A percentile compares a stretch with the other conserved stretches of the same genome.
Conservation (phyloP, 2,888 invertebrate species). For the Arenicola marina region DNA sequence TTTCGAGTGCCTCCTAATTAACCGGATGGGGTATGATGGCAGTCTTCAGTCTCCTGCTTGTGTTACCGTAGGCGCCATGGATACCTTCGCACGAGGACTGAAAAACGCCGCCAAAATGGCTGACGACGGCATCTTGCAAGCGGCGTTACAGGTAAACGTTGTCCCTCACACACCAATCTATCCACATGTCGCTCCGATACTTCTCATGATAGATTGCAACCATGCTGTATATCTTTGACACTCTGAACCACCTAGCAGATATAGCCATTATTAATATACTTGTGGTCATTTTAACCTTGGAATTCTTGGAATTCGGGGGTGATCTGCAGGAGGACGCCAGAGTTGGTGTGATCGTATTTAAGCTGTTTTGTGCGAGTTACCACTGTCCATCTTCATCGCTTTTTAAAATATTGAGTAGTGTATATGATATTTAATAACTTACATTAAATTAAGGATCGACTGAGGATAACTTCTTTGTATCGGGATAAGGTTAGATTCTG, state of each 20-base stretch:
- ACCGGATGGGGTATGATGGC: neutral
- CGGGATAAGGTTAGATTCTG: too few species aligned
- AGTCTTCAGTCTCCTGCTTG: neutral
- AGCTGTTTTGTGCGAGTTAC: too few species aligned
- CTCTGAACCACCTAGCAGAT: too few species aligned
- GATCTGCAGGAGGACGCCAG: too few species aligned
- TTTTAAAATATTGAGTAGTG: too few species aligned
- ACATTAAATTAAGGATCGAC: too few species aligned
- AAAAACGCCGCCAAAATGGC: constrained; percentile 65
- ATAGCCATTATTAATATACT: neutral
- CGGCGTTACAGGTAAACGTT: constrained; percentile 66
- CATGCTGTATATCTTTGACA: neutral
- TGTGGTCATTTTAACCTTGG: neutral
- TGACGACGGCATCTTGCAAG: constrained; percentile 67
- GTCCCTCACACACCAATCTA: neutral
- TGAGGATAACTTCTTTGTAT: too few species aligned
- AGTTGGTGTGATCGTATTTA: too few species aligned
- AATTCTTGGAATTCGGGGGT: too few species aligned
- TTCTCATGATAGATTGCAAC: neutral
- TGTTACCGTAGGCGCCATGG: constrained; percentile 63
- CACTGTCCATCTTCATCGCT: too few species aligned
- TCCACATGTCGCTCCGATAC: neutral
- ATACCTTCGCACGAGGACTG: constrained; percentile 67
- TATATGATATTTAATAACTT: too few species aligned
- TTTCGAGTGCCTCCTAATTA: too few species aligned